Evolutionary conservation across 37 sponge, comb jelly and placozoan genomes (phyloP).

Genomic region (Cladorhizidae sp.): DNA sequence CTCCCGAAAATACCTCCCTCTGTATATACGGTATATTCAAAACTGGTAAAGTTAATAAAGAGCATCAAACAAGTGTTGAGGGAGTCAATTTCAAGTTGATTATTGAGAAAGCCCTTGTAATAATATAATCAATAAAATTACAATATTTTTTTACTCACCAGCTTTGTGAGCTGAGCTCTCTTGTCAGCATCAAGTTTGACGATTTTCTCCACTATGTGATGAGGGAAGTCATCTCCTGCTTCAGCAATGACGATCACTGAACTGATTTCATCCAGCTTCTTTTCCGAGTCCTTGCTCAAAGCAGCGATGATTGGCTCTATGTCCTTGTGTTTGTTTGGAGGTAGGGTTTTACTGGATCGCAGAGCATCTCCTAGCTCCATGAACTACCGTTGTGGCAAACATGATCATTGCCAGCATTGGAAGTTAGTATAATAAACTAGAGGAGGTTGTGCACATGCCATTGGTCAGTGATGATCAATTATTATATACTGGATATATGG

Average conservation of each 20-base stretch:
- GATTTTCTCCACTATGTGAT: conserved; percentile 28
- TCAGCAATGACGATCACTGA: conserved; percentile 33
- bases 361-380: conserved; percentile 29
- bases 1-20: too few species aligned
- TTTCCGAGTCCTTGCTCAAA: conserved; percentile 11
- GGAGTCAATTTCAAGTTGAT: too few species aligned
- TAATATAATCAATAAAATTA: too few species aligned
- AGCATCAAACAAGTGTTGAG: too few species aligned
- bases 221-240: conserved; percentile 41
- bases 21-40: too few species aligned
- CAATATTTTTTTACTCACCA: conserved; percentile 30
- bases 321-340: not conserved
- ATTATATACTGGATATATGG: not conserved
- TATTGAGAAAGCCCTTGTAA: too few species aligned
- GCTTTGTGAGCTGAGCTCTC: conserved; percentile 13
- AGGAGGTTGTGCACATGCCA: not conserved
- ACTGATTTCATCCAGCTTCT: conserved; percentile 23
- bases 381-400: conserved; percentile 4
- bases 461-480: not conserved
- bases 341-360: not conserved
- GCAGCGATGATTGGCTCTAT: conserved; percentile 26
- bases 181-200: conserved; percentile 19
- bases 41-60: too few species aligned
- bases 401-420: not conserved
- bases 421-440: not conserved